phyloP scores from a whole-genome alignment of 2,797 vertebrate species.

The Gymnoscopelus microlampas region DNA sequence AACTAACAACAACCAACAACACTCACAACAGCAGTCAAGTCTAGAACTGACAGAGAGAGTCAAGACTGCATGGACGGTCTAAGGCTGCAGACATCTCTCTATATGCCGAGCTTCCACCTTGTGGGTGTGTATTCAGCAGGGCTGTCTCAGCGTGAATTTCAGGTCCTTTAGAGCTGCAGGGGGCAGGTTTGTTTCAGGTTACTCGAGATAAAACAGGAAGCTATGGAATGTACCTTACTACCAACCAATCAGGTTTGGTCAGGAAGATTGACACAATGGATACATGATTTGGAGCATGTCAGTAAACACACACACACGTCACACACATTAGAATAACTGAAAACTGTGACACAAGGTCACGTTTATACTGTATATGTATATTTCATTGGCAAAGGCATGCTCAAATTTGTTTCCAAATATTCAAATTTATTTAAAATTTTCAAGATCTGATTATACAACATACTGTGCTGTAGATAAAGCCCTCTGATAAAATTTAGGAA shows the following conservation, averaged over 20 bases:
- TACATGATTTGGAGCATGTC: too few relatives aligned
- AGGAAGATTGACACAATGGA: too few relatives aligned
- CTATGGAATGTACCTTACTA: constrained; percentile 1
- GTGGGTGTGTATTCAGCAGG: constrained; percentile 6
- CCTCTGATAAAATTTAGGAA: too few relatives aligned
- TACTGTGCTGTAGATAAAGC: too few relatives aligned
- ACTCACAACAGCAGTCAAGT: background rate
- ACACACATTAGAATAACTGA: too few relatives aligned
- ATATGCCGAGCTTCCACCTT: background rate
- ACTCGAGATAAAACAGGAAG: constrained; percentile 21
- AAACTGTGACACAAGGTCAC: too few relatives aligned
- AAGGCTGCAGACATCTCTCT: background rate
- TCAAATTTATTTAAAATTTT: too few relatives aligned
- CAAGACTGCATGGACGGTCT: background rate
- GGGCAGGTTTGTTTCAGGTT: constrained; percentile 6
- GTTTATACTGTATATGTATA: too few relatives aligned
- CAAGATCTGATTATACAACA: too few relatives aligned
- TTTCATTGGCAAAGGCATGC: too few relatives aligned
- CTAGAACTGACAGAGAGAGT: background rate
- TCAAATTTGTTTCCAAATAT: too few relatives aligned
- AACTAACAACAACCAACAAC: background rate
- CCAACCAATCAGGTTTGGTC: constrained; percentile 13
- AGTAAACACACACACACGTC: too few relatives aligned
- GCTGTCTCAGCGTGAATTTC: background rate
- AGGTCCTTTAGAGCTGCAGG: background rate